These are phyloP conservation scores for Hyla sarda DNA, from an alignment of 2,113 vertebrate species.

Conservation along the genomic window DNA sequence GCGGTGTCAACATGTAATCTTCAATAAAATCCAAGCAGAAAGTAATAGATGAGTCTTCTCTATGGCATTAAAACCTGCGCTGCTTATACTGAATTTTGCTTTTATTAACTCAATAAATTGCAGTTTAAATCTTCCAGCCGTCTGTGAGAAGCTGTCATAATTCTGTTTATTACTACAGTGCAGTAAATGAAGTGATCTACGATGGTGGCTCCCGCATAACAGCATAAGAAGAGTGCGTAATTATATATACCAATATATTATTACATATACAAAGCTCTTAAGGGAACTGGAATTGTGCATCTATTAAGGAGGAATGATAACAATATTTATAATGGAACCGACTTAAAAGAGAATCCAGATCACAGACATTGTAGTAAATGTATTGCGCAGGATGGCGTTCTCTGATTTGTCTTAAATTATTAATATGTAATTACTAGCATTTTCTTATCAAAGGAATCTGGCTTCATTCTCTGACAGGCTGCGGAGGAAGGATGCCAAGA, in stretches of 20 bases:
- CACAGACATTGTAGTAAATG: constrained; percentile 50
- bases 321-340: constrained; percentile 43
- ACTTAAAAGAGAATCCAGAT: constrained; percentile 46
- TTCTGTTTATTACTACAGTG: constrained; percentile 54
- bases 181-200: constrained; percentile 48
- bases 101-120: constrained; percentile 58
- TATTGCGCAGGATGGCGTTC: constrained; percentile 31
- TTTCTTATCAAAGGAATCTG: constrained; percentile 39
- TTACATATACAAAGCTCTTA: constrained; percentile 51
- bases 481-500: background rate
- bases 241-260: constrained; percentile 54
- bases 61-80: constrained; percentile 44
- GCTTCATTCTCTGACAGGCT: constrained; percentile 22
- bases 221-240: constrained; percentile 46
- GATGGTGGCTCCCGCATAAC: constrained; percentile 32
- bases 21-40: constrained; percentile 25
- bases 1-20: constrained; percentile 31
- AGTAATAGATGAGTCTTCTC: constrained; percentile 21
- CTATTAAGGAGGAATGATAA: constrained; percentile 28
- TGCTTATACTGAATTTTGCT: constrained; percentile 43
- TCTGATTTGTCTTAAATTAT: constrained; percentile 30
- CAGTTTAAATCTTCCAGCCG: constrained; percentile 32
- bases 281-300: constrained; percentile 47
- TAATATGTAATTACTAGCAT: constrained; percentile 37
- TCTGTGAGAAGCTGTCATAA: constrained; percentile 42